Evolutionary conservation across 2,888 invertebrate species (phyloP), one percentile per base, ranked within the genome.

Genomic region (Lamellibrachia columna): DNA sequence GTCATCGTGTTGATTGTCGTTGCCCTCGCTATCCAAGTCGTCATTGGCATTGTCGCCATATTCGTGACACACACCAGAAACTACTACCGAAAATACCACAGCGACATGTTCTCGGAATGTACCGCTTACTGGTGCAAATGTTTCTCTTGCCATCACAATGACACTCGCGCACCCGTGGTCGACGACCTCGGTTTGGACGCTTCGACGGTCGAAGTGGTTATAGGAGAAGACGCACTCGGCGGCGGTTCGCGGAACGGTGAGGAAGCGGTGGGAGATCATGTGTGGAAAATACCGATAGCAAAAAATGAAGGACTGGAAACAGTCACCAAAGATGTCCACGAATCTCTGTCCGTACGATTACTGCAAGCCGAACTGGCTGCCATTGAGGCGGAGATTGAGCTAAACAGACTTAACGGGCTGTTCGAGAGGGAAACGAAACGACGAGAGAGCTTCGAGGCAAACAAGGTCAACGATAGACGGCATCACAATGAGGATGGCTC

Each of bases 1-100:
- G 91, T 91, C 11, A 53, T 91, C 22, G 58, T 53, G 40, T 58
- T 91, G 58, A 91, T 91, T 9, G 58, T 91, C 15, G 9, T 22
- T 4, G 58, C 91, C 11, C 58, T 91, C 55, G 52, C 28, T 53
- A 53, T 91, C n/a, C 91, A 91, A 91, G 91, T 91, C 40, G 58
- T 91, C 53, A 53, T 91, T 40, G 91, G 91, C 2, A 6, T 91
- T 52, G n/a, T 91, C 53, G 91, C 91, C 2, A 91, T 91, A 4
- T 58, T 53, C 55, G 55, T 91, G 15, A 91, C 91, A n/a, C 91
- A 91, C 55, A 91, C 58, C 3, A 91, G 91, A 53, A 91, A 91
- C 55, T 91, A 91, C 58, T 53, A 91, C 91, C 22, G 53, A 22
- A 91, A 53, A 22, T 53, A n/a, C 58, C 75, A 22, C 22, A 22